Conservation (phyloP, 2,888 invertebrate species). For the Mythimna lalbum region DNA sequence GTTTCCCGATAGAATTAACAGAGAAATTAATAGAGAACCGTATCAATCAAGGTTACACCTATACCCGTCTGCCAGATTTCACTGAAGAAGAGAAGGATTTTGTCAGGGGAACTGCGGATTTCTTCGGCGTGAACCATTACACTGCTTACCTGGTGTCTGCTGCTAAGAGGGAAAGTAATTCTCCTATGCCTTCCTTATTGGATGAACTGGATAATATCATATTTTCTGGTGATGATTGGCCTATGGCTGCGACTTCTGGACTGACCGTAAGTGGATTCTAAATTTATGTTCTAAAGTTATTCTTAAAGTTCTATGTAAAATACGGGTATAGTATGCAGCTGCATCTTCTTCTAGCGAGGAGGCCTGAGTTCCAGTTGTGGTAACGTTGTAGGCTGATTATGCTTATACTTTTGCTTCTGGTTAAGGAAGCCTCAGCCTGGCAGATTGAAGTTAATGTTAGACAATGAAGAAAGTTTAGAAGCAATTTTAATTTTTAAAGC, state of each 20-base stretch:
- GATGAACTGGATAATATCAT: slow-evolving; percentile 38
- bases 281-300: neutral
- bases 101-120: slow-evolving; percentile 78
- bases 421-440: too few species aligned
- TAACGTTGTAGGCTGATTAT: too few species aligned
- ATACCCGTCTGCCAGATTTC: slow-evolving; percentile 85
- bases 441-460: too few species aligned
- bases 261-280: neutral
- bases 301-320: neutral
- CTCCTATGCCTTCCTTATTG: slow-evolving; percentile 25
- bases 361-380: too few species aligned
- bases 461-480: too few species aligned
- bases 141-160: slow-evolving; percentile 79
- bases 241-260: slow-evolving; percentile 40
- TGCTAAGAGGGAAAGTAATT: slow-evolving; percentile 3
- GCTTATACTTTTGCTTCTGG: too few species aligned
- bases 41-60: slow-evolving; percentile 78
- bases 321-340: too few species aligned
- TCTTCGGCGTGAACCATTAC: slow-evolving; percentile 93
- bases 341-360: too few species aligned
- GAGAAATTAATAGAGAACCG: slow-evolving; percentile 82
- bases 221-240: slow-evolving; percentile 30
- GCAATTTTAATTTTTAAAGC: too few species aligned
- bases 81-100: slow-evolving; percentile 79
- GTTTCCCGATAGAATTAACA: slow-evolving; percentile 78